These are phyloP conservation scores for Anomalospiza imberbis DNA, from an alignment of 2,797 vertebrate genomes.

Conservation along the genomic window DNA sequence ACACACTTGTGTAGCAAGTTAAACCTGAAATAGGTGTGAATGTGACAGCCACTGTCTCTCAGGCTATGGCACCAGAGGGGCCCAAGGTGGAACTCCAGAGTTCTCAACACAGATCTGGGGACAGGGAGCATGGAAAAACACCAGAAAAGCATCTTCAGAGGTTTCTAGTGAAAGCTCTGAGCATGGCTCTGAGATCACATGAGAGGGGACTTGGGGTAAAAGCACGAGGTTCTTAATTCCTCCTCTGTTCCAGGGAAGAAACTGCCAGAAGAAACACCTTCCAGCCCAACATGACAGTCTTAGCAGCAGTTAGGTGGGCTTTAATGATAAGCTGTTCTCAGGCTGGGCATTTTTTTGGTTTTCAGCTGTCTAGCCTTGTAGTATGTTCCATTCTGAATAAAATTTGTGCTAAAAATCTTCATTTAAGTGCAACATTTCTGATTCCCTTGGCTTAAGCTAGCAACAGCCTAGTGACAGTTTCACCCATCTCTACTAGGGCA, in stretches of 20 bases:
- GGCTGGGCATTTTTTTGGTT: neutral
- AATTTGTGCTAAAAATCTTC: neutral
- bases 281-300: neutral
- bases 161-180: neutral
- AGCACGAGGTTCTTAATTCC: neutral
- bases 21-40: neutral
- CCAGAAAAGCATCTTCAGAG: neutral
- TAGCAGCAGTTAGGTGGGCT: neutral
- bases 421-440: neutral
- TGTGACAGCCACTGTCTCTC: neutral
- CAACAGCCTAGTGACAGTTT: neutral
- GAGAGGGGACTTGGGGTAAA: neutral
- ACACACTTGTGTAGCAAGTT: neutral
- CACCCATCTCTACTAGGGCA: neutral
- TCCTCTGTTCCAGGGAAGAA: neutral
- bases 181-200: neutral
- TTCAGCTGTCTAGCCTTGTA: neutral
- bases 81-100: neutral
- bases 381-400: neutral
- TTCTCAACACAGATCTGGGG: neutral
- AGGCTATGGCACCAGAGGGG: fast-evolving
- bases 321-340: neutral
- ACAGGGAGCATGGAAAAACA: neutral
- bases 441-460: neutral
- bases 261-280: neutral